Evolutionary conservation across 2,797 vertebrate genomes (phyloP).

Genomic region (Silurus lanzhouensis): DNA sequence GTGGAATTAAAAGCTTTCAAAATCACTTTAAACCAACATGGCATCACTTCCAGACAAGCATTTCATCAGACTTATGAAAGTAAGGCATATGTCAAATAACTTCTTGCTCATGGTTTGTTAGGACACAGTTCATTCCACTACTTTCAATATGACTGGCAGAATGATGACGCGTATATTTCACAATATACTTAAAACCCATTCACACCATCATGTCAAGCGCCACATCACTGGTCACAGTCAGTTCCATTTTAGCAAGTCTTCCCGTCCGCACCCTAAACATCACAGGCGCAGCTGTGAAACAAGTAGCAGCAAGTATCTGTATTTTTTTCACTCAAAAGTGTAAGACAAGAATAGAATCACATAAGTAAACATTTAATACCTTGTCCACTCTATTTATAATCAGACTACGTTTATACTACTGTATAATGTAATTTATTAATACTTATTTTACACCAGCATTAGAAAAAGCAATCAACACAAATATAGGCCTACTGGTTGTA

Average conservation of each 20-base stretch:
- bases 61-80: conserved; percentile 36
- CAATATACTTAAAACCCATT: background rate
- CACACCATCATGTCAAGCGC: background rate
- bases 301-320: background rate
- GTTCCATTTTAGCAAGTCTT: background rate
- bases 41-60: conserved; percentile 32
- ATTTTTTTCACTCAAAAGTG: background rate
- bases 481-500: background rate
- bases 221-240: background rate
- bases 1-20: background rate
- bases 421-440: background rate
- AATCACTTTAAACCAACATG: background rate
- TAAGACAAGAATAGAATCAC: background rate
- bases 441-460: background rate
- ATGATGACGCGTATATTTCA: conserved; percentile 7
- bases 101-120: conserved; percentile 25
- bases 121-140: background rate
- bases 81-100: conserved; percentile 19
- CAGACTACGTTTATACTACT: background rate
- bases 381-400: background rate
- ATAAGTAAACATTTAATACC: background rate
- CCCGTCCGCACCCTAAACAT: background rate
- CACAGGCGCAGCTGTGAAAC: background rate
- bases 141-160: background rate
- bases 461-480: background rate